phyloP scores from a whole-genome alignment of 2,797 vertebrate species.

The Fistularia tabacaria region DNA sequence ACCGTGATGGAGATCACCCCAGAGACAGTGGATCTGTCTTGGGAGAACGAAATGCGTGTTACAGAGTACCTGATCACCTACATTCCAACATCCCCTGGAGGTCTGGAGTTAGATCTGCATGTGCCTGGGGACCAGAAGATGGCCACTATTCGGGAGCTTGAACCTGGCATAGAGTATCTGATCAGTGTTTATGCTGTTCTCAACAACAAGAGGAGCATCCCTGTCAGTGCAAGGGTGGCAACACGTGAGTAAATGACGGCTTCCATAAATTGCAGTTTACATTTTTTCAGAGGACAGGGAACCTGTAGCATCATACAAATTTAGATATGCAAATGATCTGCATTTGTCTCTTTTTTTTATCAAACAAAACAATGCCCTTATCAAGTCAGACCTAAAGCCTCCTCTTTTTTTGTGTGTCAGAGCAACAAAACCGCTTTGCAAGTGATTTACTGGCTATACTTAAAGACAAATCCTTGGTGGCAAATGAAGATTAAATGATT shows the following conservation, averaged over 20 bases:
- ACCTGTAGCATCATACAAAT: no score
- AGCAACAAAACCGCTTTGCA: no score
- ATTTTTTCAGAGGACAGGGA: no score
- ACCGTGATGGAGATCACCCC: slow-evolving; percentile 84
- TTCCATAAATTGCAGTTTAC: no score
- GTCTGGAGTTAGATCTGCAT: slow-evolving; percentile 86
- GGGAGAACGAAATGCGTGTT: slow-evolving; percentile 92
- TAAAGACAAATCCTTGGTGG: neutral
- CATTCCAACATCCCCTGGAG: slow-evolving; percentile 82
- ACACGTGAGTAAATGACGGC: slow-evolving; percentile 77
- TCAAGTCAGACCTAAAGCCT: no score
- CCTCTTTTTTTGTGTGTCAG: no score
- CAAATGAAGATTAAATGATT: no score
- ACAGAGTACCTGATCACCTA: slow-evolving; percentile 89
- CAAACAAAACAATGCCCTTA: no score
- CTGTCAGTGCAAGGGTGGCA: slow-evolving; percentile 91
- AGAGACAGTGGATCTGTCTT: slow-evolving; percentile 89
- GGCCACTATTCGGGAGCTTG: slow-evolving; percentile 86
- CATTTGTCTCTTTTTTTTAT: no score
- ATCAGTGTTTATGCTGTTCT: slow-evolving; percentile 95
- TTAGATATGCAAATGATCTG: no score
- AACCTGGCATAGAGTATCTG: slow-evolving; percentile 93
- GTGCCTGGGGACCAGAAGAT: slow-evolving; percentile 87
- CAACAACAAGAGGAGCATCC: slow-evolving; percentile 90
- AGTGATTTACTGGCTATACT: slow-evolving; percentile 19